Conservation (phyloP, 2,797 vertebrate species). For the Telmatherina bonti region DNA sequence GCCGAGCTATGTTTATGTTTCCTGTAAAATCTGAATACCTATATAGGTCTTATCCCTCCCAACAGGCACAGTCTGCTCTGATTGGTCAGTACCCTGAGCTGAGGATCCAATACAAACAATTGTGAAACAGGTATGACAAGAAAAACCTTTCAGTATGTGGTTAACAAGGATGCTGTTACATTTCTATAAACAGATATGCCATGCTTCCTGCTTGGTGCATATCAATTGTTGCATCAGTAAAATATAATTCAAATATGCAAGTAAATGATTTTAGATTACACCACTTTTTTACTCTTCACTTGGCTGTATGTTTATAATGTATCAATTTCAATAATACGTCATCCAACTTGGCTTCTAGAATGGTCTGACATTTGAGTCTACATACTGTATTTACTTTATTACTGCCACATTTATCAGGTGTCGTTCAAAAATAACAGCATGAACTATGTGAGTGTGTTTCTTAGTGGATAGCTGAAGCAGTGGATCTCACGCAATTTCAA, state of each 20-base stretch:
- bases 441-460: neutral
- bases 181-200: too few relatives aligned
- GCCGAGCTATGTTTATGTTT: neutral
- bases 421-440: conserved; percentile 2
- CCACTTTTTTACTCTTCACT: too few relatives aligned
- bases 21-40: neutral
- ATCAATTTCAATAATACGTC: neutral
- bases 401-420: neutral
- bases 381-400: neutral
- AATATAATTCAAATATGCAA: too few relatives aligned
- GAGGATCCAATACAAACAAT: neutral
- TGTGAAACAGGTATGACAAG: neutral
- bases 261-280: too few relatives aligned
- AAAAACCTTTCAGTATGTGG: neutral
- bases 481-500: conserved; percentile 26
- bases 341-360: neutral
- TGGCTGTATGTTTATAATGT: too few relatives aligned
- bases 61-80: neutral
- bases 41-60: neutral
- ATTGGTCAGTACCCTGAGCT: neutral
- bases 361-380: neutral
- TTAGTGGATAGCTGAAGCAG: neutral
- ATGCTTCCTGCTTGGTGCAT: too few relatives aligned
- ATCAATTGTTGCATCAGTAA: too few relatives aligned
- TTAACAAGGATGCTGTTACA: neutral